These are phyloP conservation scores for Cheilosia impressa DNA, from an alignment of 2,888 invertebrate species.

Conservation along the genomic window DNA sequence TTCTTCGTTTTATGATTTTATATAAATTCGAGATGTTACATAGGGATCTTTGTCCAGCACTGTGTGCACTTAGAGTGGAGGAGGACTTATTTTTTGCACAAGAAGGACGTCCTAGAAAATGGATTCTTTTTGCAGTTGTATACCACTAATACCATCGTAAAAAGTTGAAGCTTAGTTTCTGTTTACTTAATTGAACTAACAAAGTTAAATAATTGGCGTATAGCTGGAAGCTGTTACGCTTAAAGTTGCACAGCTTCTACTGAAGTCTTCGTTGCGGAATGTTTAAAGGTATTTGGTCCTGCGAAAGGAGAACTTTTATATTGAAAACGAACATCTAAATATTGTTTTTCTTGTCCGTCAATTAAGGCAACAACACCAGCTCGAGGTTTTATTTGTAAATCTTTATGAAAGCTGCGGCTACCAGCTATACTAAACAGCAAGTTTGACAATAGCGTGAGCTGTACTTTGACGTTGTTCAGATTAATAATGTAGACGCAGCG, in stretches of 20 bases:
- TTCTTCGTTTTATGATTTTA: conserved; percentile 5
- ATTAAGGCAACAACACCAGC: conserved; percentile 8
- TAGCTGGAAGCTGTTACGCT: conserved; percentile 16
- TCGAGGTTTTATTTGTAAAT: too few relatives aligned
- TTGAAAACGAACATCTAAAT: background rate
- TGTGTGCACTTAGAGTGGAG: conserved; percentile 39
- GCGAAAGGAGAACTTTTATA: background rate
- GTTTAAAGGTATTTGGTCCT: conserved; percentile 8
- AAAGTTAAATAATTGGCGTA: conserved; percentile 57
- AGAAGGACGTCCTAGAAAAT: conserved; percentile 63
- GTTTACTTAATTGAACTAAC: conserved; percentile 55
- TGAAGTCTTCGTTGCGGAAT: background rate
- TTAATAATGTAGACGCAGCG: too few relatives aligned
- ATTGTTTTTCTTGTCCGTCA: background rate
- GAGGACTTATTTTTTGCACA: conserved; percentile 47
- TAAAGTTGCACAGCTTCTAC: conserved; percentile 22
- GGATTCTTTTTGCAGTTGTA: conserved; percentile 29
- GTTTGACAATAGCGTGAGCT: too few relatives aligned
- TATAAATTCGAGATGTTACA: conserved; percentile 27
- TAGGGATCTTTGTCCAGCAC: conserved; percentile 59
- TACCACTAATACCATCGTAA: conserved; percentile 38
- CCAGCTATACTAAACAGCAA: too few relatives aligned
- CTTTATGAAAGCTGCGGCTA: too few relatives aligned
- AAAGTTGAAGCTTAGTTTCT: conserved; percentile 34
- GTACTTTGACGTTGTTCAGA: too few relatives aligned